A percentile compares a stretch with the other conserved stretches of the same genome.
Conservation (phyloP, 2,888 invertebrate genomes). For the Polia nebulosa region DNA sequence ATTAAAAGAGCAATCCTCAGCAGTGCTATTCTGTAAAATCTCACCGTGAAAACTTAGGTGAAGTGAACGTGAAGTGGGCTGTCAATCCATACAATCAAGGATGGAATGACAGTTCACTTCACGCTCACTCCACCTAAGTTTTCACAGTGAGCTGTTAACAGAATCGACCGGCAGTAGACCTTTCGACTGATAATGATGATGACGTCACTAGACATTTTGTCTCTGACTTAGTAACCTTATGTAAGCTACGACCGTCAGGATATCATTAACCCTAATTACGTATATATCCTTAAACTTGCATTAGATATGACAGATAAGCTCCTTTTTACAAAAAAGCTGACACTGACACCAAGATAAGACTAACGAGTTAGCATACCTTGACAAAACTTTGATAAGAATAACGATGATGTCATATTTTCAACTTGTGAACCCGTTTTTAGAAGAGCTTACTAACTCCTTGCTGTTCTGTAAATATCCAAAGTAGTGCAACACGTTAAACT, state of each 20-base stretch:
- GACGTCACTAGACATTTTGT: conserved; percentile 3
- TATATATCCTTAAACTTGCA: conserved; percentile 4
- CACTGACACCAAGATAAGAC: not conserved
- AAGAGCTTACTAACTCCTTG: not conserved
- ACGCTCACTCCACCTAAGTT: no score
- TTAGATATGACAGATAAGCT: not conserved
- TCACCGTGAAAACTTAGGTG: no score
- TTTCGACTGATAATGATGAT: not conserved
- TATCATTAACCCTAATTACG: conserved; percentile 23
- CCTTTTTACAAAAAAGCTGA: not conserved
- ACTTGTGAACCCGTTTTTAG: not conserved
- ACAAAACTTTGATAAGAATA: not conserved
- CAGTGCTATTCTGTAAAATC: no score
- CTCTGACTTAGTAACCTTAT: conserved; percentile 2
- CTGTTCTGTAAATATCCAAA: not conserved
- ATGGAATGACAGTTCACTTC: no score
- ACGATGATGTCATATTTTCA: not conserved
- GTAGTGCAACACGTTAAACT: not conserved
- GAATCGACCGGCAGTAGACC: no score
- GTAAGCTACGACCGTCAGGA: not conserved
- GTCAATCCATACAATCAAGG: no score
- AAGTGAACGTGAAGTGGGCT: no score
- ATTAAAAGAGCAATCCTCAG: not conserved
- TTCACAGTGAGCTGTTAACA: no score
- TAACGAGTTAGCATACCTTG: conserved; percentile 1